Conservation (phyloP, 2,888 invertebrate species). For the Lepidocyrtoides sp. region DNA sequence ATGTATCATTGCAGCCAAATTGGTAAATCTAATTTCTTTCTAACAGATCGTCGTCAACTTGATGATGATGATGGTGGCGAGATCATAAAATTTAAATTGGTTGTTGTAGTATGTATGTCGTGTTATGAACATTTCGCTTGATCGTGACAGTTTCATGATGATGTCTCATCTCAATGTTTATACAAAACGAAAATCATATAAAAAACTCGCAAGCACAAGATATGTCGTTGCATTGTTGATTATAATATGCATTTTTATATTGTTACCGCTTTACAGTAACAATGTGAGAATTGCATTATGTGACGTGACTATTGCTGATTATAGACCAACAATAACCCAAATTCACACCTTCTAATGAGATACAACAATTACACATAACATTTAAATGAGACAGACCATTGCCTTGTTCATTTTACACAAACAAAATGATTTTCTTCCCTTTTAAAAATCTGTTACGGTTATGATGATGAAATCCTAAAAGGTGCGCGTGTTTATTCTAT, state of each 20-base stretch:
- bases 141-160: conserved; percentile 56
- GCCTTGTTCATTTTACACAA: background rate
- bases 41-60: conserved; percentile 45
- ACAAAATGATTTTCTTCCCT: background rate
- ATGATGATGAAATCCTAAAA: background rate
- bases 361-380: conserved; percentile 11
- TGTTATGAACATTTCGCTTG: conserved; percentile 62
- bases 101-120: conserved; percentile 45
- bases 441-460: background rate
- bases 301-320: background rate
- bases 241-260: background rate
- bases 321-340: conserved; percentile 6
- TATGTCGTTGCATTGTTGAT: background rate
- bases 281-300: background rate
- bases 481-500: no score
- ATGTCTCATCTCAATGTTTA: background rate
- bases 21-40: conserved; percentile 58
- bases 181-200: no score
- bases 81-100: conserved; percentile 56
- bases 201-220: no score
- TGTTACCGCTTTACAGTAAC: conserved; percentile 19
- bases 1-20: conserved; percentile 46
- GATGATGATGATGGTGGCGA: background rate
- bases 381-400: conserved; percentile 13
- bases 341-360: conserved; percentile 24